Evolutionary conservation across 53 echinoderm and acorn worm genomes (phyloP), one percentile per base, ranked within the genome.

Genomic region (Paelopatides confundens): DNA sequence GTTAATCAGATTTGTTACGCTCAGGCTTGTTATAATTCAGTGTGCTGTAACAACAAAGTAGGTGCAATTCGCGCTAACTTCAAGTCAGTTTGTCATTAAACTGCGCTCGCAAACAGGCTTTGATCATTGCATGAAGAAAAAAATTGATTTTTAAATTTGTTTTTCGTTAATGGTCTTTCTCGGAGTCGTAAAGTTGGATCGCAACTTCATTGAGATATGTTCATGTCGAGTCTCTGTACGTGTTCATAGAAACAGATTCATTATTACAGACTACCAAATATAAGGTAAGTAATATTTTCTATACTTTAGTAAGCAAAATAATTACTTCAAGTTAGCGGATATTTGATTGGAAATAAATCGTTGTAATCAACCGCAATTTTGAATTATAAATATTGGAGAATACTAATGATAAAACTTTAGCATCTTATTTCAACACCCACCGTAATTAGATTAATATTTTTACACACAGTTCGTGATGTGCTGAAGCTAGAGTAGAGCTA

Each of bases 1-100:
- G 74, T 39, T 74, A 74, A 74, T 74, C 74, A 46, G 27, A 74
- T 74, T 74, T 74, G 74, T 74, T 74, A 74, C 74, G 74, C 74
- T 74, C 46, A 74, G 26, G 74, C 74, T 74, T 74, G 74, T 74
- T 74, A 74, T 74, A 74, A 39, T 74, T 74, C 46, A 21, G 46
- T 39, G 40, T 46, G 74, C 74, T 74, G 74, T 74, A 74, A 74
- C 74, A 74, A 74, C 74, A 74, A 74, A 74, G 28, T 74, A 46
- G 40, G 74, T 40, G 21, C 74, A 74, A 74, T 74, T 74, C 74
- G 74, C 74, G 69, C 69, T 69, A 69, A 69, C 69, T 28, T 74
- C 74, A 74, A 74, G 39, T 74, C 74, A 43, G 26, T 74, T 28
- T 74, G 74, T 40, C 74, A 74, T 39, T 74, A 40, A 74, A 74